Percentiles rank a stretch among this genome's conserved stretches.
Conservation (phyloP, 2,113 vertebrate genomes). For the Geococcyx californianus region DNA sequence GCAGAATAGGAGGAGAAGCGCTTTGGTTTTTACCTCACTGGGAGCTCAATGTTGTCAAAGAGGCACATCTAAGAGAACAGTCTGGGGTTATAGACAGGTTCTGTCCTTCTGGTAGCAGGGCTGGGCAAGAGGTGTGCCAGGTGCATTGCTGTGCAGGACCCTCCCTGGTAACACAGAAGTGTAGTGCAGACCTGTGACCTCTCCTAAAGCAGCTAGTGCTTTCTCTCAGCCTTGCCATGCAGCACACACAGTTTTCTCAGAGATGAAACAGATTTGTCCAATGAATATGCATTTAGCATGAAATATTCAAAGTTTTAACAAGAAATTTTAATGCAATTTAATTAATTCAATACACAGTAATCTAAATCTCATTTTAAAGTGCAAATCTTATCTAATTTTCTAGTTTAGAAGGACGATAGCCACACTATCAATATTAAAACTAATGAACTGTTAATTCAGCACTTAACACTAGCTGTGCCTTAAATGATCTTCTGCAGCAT, state of each 20-base stretch:
- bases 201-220: neutral
- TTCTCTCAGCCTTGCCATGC: neutral
- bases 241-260: neutral
- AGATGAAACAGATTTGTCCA: neutral
- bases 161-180: fast-evolving
- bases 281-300: neutral
- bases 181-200: neutral
- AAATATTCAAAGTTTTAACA: neutral
- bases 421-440: neutral
- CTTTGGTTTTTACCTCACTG: neutral
- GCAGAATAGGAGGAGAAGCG: neutral
- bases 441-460: neutral
- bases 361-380: neutral
- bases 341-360: neutral
- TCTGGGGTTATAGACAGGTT: neutral
- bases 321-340: neutral
- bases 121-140: neutral
- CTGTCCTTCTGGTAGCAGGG: neutral
- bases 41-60: neutral
- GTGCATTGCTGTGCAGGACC: neutral
- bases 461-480: neutral
- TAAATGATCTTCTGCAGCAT: neutral
- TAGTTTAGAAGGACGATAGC: neutral
- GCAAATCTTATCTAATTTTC: neutral
- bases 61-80: too few species aligned